Evolutionary conservation across 2,797 vertebrate genomes (phyloP).

Genomic region (Lagodon rhomboides): DNA sequence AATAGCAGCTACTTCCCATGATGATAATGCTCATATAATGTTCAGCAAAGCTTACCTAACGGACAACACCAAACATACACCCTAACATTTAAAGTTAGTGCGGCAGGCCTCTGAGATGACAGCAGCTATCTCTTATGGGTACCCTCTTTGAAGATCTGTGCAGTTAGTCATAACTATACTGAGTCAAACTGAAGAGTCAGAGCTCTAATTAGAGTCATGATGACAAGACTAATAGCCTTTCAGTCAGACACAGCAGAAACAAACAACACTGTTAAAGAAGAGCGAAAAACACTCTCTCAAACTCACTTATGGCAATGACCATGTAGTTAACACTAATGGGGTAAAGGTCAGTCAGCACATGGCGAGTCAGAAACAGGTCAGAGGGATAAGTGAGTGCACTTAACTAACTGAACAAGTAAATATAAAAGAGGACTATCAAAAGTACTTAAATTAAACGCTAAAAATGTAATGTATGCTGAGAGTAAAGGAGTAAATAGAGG

Average conservation of each 20-base stretch:
- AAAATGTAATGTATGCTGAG: neutral
- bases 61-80: neutral
- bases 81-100: neutral
- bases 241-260: constrained; percentile 25
- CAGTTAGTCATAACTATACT: constrained; percentile 46
- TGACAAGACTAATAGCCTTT: constrained; percentile 46
- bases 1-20: neutral
- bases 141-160: constrained; percentile 34
- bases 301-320: constrained; percentile 8
- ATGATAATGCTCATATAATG: neutral
- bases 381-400: constrained; percentile 19
- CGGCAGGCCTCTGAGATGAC: constrained; percentile 27
- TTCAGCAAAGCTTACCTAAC: neutral
- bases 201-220: constrained; percentile 47
- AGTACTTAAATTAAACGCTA: neutral
- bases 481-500: neutral
- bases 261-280: constrained; percentile 32
- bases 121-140: constrained; percentile 28
- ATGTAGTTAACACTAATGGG: constrained; percentile 22
- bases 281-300: constrained; percentile 20
- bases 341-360: constrained; percentile 37
- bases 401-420: constrained; percentile 19
- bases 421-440: neutral
- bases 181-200: constrained; percentile 50
- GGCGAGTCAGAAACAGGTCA: constrained; percentile 19